These are phyloP conservation scores for Aphidius ervi DNA, from an alignment of 1,140 invertebrate species.

Conservation along the genomic window DNA sequence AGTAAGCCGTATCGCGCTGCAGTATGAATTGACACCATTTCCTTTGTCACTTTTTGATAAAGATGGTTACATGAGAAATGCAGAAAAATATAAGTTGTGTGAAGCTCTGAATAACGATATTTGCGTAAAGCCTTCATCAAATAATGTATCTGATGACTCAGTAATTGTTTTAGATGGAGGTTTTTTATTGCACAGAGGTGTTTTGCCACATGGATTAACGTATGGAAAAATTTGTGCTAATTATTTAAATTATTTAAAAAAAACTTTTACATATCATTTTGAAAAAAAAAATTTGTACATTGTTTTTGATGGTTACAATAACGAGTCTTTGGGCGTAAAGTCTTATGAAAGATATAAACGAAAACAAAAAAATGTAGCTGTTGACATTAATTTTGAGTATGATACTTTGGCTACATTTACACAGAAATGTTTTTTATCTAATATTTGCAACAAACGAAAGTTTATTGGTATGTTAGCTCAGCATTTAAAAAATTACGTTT, in stretches of 20 bases:
- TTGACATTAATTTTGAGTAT: not conserved
- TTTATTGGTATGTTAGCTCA: not conserved
- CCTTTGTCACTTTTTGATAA: constrained; percentile 37
- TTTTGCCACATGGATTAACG: constrained; percentile 19
- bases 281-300: not conserved
- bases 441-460: not conserved
- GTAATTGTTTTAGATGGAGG: constrained; percentile 26
- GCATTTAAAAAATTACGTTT: not conserved
- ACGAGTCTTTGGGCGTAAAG: not conserved
- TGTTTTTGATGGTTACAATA: constrained; percentile 1
- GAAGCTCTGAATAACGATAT: constrained; percentile 28
- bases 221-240: not conserved
- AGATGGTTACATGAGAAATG: constrained; percentile 40
- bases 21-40: constrained; percentile 41
- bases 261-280: not conserved
- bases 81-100: constrained; percentile 38
- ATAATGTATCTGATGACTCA: not conserved
- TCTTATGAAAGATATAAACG: constrained; percentile 4
- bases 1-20: constrained; percentile 39
- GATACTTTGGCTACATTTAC: not conserved
- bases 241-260: not conserved
- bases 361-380: not conserved
- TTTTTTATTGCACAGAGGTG: constrained; percentile 23
- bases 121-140: not conserved
- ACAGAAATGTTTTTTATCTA: not conserved